These are phyloP conservation scores for Cercocebus atys DNA, from an alignment of 2,113 vertebrate genomes.

Conservation along the genomic window DNA sequence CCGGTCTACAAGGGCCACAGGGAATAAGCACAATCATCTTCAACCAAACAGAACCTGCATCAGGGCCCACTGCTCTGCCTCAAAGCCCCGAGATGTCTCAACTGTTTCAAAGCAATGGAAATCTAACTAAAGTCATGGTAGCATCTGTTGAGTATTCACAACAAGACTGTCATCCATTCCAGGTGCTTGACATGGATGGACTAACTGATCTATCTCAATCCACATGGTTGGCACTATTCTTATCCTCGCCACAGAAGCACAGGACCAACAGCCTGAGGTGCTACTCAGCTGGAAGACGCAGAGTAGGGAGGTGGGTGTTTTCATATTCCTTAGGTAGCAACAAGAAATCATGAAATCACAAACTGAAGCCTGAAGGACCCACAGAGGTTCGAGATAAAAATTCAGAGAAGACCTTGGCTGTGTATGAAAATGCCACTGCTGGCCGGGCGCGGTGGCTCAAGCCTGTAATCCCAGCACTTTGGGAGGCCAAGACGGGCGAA, in stretches of 20 bases:
- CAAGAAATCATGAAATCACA: not conserved
- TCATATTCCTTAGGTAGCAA: not conserved
- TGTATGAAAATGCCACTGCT: not conserved
- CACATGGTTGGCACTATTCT: accelerated
- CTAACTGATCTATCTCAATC: not conserved
- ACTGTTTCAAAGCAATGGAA: not conserved
- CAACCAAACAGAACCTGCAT: accelerated
- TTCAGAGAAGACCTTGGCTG: too few species aligned
- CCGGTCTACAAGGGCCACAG: not conserved
- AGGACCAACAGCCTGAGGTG: not conserved
- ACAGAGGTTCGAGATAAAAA: not conserved
- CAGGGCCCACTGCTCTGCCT: not conserved
- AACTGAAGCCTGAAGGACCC: not conserved
- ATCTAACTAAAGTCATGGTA: not conserved
- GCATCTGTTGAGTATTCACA: accelerated
- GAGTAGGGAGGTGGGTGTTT: not conserved
- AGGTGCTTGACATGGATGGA: accelerated
- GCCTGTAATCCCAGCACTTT: too few species aligned
- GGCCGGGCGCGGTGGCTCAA: too few species aligned
- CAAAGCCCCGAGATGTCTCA: accelerated
- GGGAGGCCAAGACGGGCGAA: too few species aligned
- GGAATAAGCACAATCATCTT: accelerated
- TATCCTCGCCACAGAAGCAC: not conserved
- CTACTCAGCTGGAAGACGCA: not conserved
- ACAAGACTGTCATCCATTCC: too few species aligned